These are phyloP conservation scores for Stramonita haemastoma DNA, from an alignment of 2,888 invertebrate species.

Conservation along the genomic window DNA sequence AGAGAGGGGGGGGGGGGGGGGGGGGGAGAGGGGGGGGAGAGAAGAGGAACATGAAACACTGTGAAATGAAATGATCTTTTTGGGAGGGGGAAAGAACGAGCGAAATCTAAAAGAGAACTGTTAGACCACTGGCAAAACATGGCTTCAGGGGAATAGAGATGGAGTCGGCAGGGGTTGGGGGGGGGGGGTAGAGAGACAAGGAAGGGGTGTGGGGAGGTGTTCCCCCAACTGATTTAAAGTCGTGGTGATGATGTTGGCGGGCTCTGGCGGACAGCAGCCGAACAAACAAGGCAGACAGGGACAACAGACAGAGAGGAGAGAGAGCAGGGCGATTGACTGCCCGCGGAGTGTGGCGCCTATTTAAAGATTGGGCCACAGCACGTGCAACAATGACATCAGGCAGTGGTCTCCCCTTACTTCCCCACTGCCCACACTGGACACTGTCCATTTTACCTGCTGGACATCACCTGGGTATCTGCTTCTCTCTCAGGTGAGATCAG, in stretches of 20 bases:
- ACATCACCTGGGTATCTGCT: background rate
- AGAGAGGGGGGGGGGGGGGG: background rate
- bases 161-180: background rate
- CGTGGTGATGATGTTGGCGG: background rate
- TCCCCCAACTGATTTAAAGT: conserved; percentile 23
- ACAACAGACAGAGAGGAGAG: background rate
- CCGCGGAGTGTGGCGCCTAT: background rate
- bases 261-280: background rate
- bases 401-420: background rate
- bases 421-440: background rate
- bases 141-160: background rate
- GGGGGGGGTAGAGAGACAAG: background rate
- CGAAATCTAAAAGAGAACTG: background rate
- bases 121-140: background rate
- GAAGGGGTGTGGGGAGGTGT: background rate
- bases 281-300: too few species aligned
- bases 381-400: conserved; percentile 30
- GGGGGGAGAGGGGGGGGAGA: background rate
- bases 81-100: background rate
- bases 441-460: too few species aligned
- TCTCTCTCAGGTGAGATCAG: background rate
- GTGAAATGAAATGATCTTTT: too few species aligned
- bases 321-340: background rate
- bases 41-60: background rate
- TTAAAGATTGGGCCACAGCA: background rate